Base-by-base conservation (phyloP, 2,113 vertebrate species). In the Anhinga rufa region DNA sequence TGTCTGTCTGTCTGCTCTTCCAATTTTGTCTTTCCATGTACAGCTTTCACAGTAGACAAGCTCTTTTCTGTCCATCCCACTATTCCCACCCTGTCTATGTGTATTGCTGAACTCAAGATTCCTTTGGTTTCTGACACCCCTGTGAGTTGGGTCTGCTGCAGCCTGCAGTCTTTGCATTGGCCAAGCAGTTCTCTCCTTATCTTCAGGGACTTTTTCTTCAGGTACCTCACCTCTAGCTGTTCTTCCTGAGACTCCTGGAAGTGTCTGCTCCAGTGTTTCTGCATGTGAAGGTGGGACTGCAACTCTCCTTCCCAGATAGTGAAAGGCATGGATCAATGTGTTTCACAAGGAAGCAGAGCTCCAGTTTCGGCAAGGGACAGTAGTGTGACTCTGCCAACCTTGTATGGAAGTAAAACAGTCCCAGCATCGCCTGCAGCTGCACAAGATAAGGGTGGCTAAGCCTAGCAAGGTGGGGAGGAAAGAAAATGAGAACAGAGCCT, bases 131-230 rank as follows among this genome's bases (percentile, higher is more conserved):
- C 49, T 34, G 61, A 69, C 74, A 38, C 12, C 36, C 7, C 61
- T 1, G 1, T 11, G 38, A 32, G 15, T 5, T 46, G 24, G 8
- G 15, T 44, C 48, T 44, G 40, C 60, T 2, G 2, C 5, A 72
- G 25, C 28, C 26, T 54, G 12, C 48, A 24, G 31, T 34, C 26
- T 65, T 42, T 54, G 42, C 38, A 24, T 3, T 29, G 36, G 29
- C 61, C 49, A 69, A 54, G 69, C 44, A 28, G 28, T 17, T 66
- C 58, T 22, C 26, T 77, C 51, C 34, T 42, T 11, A 28, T 61
- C 62, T 51, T 44, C 64, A 77, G 58, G 72, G 24, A 65, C 36
- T 48, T 91, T 17, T 62, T 31, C 24, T 31, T 74, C 38, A 46
- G 25, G 21, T 54, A 76, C 44, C 68, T 70, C 44, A 65, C 62